A percentile compares a stretch with the other conserved stretches of the same genome.
Conservation (phyloP, 2,888 invertebrate genomes). For the Hesperia comma region DNA sequence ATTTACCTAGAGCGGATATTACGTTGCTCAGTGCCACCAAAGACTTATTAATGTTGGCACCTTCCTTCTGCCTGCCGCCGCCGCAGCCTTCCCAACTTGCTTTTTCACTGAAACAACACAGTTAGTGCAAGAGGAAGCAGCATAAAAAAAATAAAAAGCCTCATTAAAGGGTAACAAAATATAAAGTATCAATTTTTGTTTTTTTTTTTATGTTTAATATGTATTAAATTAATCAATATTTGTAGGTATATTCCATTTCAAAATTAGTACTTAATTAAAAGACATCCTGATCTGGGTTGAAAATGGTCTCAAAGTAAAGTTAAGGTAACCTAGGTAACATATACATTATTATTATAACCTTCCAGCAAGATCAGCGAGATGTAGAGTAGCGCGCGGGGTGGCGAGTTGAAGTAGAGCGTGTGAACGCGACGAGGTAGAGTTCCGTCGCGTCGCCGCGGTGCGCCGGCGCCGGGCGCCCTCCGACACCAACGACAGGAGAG, state of each 20-base stretch:
- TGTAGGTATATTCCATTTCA: too few relatives aligned
- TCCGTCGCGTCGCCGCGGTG: slow-evolving; percentile 88
- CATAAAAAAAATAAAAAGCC: too few relatives aligned
- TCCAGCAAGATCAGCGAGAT: slow-evolving; percentile 79
- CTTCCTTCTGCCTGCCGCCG: slow-evolving; percentile 85
- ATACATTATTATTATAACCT: slow-evolving; percentile 53
- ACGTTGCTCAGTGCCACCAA: slow-evolving; percentile 92
- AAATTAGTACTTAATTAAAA: too few relatives aligned
- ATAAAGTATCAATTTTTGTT: too few relatives aligned
- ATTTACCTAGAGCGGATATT: slow-evolving; percentile 89
- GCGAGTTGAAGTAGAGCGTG: slow-evolving; percentile 89
- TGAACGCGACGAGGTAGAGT: slow-evolving; percentile 88
- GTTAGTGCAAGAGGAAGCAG: too few relatives aligned
- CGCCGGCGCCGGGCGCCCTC: slow-evolving; percentile 86
- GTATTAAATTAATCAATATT: too few relatives aligned
- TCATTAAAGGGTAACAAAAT: too few relatives aligned
- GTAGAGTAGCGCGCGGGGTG: slow-evolving; percentile 84
- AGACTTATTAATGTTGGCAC: slow-evolving; percentile 91
- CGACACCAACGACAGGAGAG: slow-evolving; percentile 83
- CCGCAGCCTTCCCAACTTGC: slow-evolving; percentile 91
- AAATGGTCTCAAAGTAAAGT: too few relatives aligned
- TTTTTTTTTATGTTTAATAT: too few relatives aligned
- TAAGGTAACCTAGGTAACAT: too few relatives aligned
- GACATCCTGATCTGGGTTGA: too few relatives aligned
- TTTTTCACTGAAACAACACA: slow-evolving; percentile 81